Base-by-base conservation (phyloP, 1,140 invertebrate genomes). In the Campodea augens region DNA sequence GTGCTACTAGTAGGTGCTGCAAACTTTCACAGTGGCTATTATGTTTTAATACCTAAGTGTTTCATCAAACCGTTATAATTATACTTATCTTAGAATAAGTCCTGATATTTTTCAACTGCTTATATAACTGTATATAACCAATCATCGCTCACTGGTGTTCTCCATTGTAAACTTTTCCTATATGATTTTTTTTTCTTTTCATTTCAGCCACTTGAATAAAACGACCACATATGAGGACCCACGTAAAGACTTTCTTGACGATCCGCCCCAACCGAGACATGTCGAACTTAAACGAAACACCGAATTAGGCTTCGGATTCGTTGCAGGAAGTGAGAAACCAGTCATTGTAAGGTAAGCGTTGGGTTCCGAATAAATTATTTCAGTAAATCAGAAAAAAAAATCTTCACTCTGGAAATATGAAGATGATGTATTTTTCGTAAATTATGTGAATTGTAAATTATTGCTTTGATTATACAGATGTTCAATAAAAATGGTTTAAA, bases 271-370 rank as follows among this genome's bases (percentile, higher is more conserved):
- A 47, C 84, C 85, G 0, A 60, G 86, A 3, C 68, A 74, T 13
- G 78, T 90, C 4, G 68, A 71, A 40, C 65, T 92, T 24, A 64
- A 71, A 41, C 61, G 86, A 38, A 78, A 75, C 54, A 66, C 75
- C 0, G 74, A 81, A 27, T 69, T 88, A 29, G 87, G 87, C 0
- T 93, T 91, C 59, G 89, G 89, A 1, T 93, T 93, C 60, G 87
- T 93, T 1, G 88, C 88, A 1, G 87, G 88, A 1, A 87, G 82
- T 27, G 86, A 92, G 59, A 75, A 77, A 49, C 88, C 89, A 0
- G 86, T 91, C 4, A 80, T 91, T 32, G 86, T 93, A 5, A 73
- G 88, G 62, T 78, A 68, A 60, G 5, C 25, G 23, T 18, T n/a
- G 5, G n/a, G 20, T 5, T 7, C 5, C n/a, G 22, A 7, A 13